Conservation (phyloP, 2,797 vertebrate genomes). For the Phrynocephalus guinanensis region DNA sequence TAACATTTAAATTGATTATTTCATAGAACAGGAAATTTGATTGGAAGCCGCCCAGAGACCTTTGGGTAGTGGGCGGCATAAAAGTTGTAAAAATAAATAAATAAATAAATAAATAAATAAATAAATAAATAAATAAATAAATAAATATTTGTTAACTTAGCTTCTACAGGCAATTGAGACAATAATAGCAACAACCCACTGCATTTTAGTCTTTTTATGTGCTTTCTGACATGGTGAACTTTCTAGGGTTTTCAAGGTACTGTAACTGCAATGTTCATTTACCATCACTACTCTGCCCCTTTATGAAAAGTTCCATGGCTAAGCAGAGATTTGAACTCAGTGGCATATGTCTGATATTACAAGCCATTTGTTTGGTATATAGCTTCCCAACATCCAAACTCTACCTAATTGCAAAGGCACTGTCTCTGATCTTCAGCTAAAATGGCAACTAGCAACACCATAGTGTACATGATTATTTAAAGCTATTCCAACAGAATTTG, state of each 20-base stretch:
- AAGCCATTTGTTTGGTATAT: not conserved
- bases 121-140: too few species aligned
- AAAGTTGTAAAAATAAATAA: too few species aligned
- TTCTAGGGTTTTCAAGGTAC: too few species aligned
- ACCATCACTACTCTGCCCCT: too few species aligned
- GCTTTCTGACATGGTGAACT: too few species aligned
- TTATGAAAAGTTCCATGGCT: too few species aligned
- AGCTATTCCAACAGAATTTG: not conserved
- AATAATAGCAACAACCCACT: not conserved
- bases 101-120: too few species aligned
- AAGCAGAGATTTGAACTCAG: too few species aligned
- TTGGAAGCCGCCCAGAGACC: too few species aligned
- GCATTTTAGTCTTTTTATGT: not conserved
- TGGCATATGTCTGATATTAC: not conserved
- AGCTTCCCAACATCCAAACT: not conserved
- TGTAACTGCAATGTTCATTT: too few species aligned
- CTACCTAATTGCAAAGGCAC: not conserved
- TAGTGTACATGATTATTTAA: not conserved
- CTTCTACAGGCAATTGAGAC: not conserved
- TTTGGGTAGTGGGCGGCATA: too few species aligned
- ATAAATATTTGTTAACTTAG: not conserved
- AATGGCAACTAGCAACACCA: not conserved
- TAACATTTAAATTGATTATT: not conserved
- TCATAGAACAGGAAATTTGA: not conserved
- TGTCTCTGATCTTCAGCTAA: not conserved